Evolutionary conservation across 2,797 vertebrate genomes (phyloP).

Genomic region (Oophaga sylvatica): DNA sequence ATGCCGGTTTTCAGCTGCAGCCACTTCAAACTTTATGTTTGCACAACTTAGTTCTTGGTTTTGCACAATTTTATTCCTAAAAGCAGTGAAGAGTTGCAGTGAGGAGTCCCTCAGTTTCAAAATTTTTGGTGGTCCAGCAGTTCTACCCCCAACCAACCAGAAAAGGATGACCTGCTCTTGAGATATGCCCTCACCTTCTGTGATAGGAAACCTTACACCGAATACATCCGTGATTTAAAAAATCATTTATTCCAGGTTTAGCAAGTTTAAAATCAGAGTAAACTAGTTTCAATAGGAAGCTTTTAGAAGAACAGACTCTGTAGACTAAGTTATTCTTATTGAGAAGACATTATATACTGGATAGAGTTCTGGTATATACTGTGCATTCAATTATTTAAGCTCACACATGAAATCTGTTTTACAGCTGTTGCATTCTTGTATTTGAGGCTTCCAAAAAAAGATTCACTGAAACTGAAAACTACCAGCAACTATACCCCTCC

Average conservation of each 20-base stretch:
- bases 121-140: neutral
- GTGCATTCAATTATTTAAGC: neutral
- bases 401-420: neutral
- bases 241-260: no score
- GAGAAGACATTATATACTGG: neutral
- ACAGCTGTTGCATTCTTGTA: slow-evolving; percentile 6
- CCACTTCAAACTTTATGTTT: no score
- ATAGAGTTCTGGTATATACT: neutral
- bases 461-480: slow-evolving; percentile 35
- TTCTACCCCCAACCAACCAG: neutral
- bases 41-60: no score
- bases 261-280: no score
- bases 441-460: slow-evolving; percentile 32
- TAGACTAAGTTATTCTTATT: neutral
- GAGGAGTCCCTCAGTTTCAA: neutral
- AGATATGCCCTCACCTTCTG: neutral
- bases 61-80: no score
- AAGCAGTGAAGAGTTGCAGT: no score
- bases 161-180: neutral
- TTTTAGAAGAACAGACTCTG: neutral
- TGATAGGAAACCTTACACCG: neutral
- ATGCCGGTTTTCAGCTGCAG: no score
- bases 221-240: neutral
- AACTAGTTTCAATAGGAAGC: neutral
- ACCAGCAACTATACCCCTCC: slow-evolving; percentile 14